phyloP scores from a whole-genome alignment of 2,888 invertebrate species.

The Athalia circularis region DNA sequence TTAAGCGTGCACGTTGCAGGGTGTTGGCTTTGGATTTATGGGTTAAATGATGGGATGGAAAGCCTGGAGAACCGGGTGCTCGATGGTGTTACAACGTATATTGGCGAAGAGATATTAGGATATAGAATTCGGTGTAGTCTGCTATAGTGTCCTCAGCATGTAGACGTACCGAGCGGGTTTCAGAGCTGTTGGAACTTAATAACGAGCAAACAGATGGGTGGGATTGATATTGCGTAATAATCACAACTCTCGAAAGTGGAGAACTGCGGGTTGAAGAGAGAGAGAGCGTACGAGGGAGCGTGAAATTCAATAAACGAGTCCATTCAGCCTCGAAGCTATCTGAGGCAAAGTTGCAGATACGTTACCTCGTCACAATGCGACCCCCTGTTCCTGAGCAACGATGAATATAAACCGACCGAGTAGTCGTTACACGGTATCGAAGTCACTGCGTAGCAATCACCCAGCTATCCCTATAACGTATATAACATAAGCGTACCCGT shows the following conservation, averaged over 20 bases:
- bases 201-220: constrained; percentile 32
- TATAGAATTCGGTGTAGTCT: background rate
- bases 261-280: constrained; percentile 49
- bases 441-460: background rate
- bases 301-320: constrained; percentile 68
- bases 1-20: no score
- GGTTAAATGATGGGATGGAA: no score
- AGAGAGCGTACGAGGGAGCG: constrained; percentile 46
- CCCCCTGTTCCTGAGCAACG: constrained; percentile 15
- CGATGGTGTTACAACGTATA: no score
- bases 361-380: constrained; percentile 30
- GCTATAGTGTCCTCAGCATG: background rate
- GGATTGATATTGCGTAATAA: constrained; percentile 37
- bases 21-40: no score
- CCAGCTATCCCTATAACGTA: background rate
- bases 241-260: constrained; percentile 31
- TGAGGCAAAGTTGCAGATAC: constrained; percentile 63
- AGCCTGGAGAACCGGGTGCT: no score
- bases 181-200: background rate
- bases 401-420: constrained; percentile 37
- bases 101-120: no score
- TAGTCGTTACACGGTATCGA: background rate
- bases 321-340: constrained; percentile 65
- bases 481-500: background rate
- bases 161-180: background rate